These are phyloP conservation scores for Cydia splendana DNA, from an alignment of 1,140 invertebrate species.

Conservation along the genomic window DNA sequence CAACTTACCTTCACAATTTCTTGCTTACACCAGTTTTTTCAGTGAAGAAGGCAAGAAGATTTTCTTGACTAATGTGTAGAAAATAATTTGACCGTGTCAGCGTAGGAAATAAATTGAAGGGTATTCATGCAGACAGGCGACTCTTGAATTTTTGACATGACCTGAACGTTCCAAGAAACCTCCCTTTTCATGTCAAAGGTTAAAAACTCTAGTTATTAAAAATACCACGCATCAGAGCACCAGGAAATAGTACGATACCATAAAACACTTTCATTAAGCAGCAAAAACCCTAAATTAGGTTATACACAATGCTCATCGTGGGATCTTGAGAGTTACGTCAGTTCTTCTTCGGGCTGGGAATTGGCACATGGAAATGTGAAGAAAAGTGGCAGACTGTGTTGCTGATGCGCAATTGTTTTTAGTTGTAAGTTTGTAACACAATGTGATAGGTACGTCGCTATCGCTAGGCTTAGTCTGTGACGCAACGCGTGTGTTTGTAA, in stretches of 20 bases:
- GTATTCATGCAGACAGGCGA: too few species aligned
- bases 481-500: neutral
- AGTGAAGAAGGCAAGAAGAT: too few species aligned
- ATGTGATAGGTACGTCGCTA: neutral
- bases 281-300: conserved; percentile 31
- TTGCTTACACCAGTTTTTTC: too few species aligned
- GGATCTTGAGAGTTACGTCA: conserved; percentile 18
- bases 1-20: too few species aligned
- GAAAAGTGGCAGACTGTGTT: conserved; percentile 13
- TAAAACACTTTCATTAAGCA: conserved; percentile 25
- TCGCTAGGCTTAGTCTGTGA: neutral
- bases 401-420: conserved; percentile 23
- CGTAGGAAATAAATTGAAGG: too few species aligned
- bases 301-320: conserved; percentile 30
- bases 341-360: neutral
- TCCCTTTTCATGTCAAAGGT: neutral
- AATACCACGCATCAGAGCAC: neutral
- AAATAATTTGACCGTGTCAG: too few species aligned
- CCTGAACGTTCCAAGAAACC: neutral
- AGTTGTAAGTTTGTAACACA: neutral
- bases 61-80: too few species aligned
- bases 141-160: too few species aligned
- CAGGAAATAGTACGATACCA: conserved; percentile 7
- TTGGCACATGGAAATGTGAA: conserved; percentile 21
- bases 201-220: neutral